A percentile compares a stretch with the other conserved stretches of the same genome.
Conservation (phyloP, 2,888 invertebrate genomes). For the Oeneis ivallda region DNA sequence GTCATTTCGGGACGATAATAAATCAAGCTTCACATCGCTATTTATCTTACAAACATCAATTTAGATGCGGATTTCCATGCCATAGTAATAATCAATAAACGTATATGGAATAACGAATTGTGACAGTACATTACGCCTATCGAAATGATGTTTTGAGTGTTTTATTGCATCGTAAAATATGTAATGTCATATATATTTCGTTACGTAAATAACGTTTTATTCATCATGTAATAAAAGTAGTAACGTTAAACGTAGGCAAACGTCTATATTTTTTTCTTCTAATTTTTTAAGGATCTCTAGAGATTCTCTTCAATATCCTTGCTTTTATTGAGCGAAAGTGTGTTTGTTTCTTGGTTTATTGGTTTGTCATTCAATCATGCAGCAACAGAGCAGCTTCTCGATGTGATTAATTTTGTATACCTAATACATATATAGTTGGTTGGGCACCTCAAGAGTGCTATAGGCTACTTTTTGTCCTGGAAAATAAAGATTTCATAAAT, state of each 20-base stretch:
- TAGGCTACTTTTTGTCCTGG: too few relatives aligned
- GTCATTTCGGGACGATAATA: constrained; percentile 60
- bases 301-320: too few relatives aligned
- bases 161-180: neutral
- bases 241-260: neutral
- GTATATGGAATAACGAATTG: neutral
- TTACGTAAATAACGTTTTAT: constrained; percentile 7
- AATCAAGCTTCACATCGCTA: constrained; percentile 56
- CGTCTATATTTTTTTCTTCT: neutral
- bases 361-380: too few relatives aligned
- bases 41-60: constrained; percentile 48
- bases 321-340: too few relatives aligned
- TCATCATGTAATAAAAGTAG: neutral
- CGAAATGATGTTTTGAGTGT: neutral
- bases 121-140: neutral
- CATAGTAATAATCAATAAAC: constrained; percentile 25
- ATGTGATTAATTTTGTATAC: too few relatives aligned
- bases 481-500: too few relatives aligned
- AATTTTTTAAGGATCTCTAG: neutral
- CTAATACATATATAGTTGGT: too few relatives aligned
- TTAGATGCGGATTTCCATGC: constrained; percentile 34
- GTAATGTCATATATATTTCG: neutral
- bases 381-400: too few relatives aligned
- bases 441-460: too few relatives aligned
- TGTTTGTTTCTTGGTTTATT: too few relatives aligned